phyloP scores from a whole-genome alignment of 2,888 invertebrate species.

The Drosophila cracens region DNA sequence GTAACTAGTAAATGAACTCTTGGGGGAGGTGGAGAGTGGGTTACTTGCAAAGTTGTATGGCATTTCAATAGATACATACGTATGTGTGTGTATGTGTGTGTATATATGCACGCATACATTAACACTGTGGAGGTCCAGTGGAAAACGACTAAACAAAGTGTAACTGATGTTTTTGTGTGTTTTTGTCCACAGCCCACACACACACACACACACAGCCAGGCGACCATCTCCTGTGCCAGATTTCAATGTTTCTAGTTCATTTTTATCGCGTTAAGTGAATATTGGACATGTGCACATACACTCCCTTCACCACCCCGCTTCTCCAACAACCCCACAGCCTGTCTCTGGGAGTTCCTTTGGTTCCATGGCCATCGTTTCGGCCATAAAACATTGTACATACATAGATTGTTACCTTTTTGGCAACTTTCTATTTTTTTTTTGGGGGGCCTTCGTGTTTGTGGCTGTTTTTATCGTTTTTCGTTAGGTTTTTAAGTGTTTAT shows the following conservation, averaged over 20 bases:
- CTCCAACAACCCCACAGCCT: neutral
- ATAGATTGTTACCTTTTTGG: constrained; percentile 72
- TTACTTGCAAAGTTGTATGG: constrained; percentile 21
- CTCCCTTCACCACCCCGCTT: neutral
- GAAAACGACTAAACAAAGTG: constrained; percentile 70
- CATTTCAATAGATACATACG: constrained; percentile 63
- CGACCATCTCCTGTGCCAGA: constrained; percentile 57
- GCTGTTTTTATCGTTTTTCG: constrained; percentile 70
- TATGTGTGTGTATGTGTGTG: constrained; percentile 3
- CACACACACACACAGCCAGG: neutral
- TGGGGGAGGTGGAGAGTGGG: neutral
- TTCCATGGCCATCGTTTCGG: constrained; percentile 20
- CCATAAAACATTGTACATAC: constrained; percentile 61
- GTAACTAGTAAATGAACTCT: constrained; percentile 5
- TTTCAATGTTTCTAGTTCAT: constrained; percentile 78
- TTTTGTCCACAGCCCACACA: constrained; percentile 36
- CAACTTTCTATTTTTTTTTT: constrained; percentile 57
- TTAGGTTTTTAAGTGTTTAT: constrained; percentile 76
- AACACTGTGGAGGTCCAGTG: constrained; percentile 36
- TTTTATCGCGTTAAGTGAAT: constrained; percentile 80
- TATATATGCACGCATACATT: constrained; percentile 9
- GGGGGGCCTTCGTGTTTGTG: constrained; percentile 50
- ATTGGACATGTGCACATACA: constrained; percentile 74
- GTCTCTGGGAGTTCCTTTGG: neutral
- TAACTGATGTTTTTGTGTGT: constrained; percentile 79